These are phyloP conservation scores for Isurus oxyrinchus DNA, from an alignment of 2,113 vertebrate genomes.

Conservation along the genomic window DNA sequence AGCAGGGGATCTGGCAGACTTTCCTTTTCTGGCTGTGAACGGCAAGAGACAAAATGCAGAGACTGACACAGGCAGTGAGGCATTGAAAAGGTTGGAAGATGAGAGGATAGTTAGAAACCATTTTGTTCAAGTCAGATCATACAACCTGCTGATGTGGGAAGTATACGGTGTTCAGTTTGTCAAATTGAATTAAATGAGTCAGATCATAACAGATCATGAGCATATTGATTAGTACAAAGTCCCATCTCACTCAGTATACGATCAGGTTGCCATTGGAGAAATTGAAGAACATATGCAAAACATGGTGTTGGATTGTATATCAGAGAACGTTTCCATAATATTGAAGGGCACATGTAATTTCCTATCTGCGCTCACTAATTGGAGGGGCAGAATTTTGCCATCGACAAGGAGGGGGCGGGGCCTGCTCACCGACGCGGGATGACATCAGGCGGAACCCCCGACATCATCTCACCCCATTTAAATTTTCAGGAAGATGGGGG, in stretches of 20 bases:
- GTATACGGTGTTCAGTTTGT: neutral
- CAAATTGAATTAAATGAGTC: neutral
- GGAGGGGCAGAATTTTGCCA: neutral
- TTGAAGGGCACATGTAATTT: neutral
- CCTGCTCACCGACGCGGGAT: too few species aligned
- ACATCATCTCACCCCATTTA: too few species aligned
- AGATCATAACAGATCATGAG: neutral
- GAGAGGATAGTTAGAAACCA: neutral
- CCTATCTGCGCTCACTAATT: too few species aligned
- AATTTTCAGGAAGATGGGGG: too few species aligned
- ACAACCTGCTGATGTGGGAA: neutral
- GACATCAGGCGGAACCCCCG: too few species aligned
- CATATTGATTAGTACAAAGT: neutral
- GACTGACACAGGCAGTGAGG: neutral
- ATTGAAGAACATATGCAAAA: neutral
- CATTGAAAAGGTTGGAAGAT: neutral
- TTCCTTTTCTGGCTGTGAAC: neutral
- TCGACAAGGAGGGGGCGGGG: too few species aligned
- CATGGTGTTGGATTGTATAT: neutral
- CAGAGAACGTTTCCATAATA: neutral
- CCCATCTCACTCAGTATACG: neutral
- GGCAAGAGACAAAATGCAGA: neutral
- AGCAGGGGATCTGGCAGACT: neutral
- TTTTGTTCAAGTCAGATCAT: neutral
- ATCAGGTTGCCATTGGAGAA: neutral